A percentile compares a stretch with the other conserved stretches of the same genome.
These are phyloP conservation scores for Homalodisca vitripennis DNA, from an alignment of 1,140 invertebrate species.

Conservation along the genomic window DNA sequence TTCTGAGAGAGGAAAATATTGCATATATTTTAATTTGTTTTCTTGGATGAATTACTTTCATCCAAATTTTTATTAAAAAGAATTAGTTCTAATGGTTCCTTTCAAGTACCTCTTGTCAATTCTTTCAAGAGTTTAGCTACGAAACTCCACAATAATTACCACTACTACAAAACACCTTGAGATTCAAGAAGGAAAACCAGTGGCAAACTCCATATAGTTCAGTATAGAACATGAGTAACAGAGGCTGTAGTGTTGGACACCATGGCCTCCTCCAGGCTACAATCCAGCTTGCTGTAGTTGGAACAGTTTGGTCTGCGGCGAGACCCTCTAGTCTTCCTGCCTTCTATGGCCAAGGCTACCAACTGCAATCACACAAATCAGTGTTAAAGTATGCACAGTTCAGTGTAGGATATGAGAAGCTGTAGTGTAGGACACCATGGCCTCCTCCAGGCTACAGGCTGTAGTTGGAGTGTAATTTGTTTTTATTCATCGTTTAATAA, in stretches of 20 bases:
- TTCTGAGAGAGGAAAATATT: no score
- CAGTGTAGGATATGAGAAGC: constrained; percentile 37
- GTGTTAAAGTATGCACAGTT: constrained; percentile 10
- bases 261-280: constrained; percentile 45
- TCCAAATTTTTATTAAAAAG: no score
- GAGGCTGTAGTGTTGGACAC: constrained; percentile 36
- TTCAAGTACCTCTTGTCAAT: no score
- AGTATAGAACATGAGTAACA: constrained; percentile 37
- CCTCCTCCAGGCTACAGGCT: constrained; percentile 45
- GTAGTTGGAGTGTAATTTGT: no score
- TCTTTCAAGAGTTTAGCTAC: no score
- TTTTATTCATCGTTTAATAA: no score
- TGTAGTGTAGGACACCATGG: constrained; percentile 37
- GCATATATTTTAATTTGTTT: no score
- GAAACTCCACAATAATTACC: background rate
- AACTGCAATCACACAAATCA: constrained; percentile 40
- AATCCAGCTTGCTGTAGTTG: constrained; percentile 44
- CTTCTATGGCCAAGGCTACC: constrained; percentile 44
- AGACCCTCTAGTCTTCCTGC: constrained; percentile 29
- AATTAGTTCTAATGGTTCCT: no score
- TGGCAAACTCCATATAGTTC: constrained; percentile 17
- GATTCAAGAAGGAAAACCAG: background rate
- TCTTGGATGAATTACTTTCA: no score
- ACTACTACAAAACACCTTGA: background rate
- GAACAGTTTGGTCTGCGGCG: constrained; percentile 38